These are phyloP conservation scores for Pocillopora damicornis DNA, from an alignment of 64 coral and sea anemone genomes.

Conservation along the genomic window DNA sequence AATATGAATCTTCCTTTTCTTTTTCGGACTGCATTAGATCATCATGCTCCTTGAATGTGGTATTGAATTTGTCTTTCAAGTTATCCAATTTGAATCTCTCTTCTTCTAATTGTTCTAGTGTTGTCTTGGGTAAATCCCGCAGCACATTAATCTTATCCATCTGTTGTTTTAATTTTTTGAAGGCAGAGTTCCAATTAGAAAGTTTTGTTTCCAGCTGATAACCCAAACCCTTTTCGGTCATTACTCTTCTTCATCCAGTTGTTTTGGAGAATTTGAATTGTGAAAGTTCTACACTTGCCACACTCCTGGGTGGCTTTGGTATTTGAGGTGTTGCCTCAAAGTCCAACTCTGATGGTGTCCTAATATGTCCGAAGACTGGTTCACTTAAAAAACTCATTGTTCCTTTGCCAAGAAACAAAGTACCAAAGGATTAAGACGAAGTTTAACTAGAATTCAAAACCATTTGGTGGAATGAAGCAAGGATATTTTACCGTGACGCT, in stretches of 20 bases:
- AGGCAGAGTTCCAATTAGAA: not conserved
- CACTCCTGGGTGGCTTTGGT: not conserved
- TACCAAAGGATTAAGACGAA: not conserved
- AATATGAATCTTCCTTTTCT: slow-evolving; percentile 36
- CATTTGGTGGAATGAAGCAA: not conserved
- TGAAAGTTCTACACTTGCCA: not conserved
- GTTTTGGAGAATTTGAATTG: not conserved
- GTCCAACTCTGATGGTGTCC: not conserved
- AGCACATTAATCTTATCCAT: slow-evolving; percentile 2
- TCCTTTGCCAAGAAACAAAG: not conserved
- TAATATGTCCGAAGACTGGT: not conserved
- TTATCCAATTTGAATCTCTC: not conserved
- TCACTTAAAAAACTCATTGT: no score
- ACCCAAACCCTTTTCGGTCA: slow-evolving; percentile 7
- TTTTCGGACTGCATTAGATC: not conserved
- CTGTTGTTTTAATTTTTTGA: not conserved
- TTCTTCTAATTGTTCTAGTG: not conserved
- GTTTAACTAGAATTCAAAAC: slow-evolving; percentile 1
- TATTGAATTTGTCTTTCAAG: slow-evolving; percentile 23
- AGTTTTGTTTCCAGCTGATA: not conserved
- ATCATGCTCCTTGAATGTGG: not conserved
- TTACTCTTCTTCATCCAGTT: not conserved
- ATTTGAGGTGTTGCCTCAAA: not conserved
- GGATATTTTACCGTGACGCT: not conserved
- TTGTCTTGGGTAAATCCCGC: not conserved